Evolutionary conservation across 2,888 invertebrate species (phyloP).

Genomic region (Drosophila paranaensis): DNA sequence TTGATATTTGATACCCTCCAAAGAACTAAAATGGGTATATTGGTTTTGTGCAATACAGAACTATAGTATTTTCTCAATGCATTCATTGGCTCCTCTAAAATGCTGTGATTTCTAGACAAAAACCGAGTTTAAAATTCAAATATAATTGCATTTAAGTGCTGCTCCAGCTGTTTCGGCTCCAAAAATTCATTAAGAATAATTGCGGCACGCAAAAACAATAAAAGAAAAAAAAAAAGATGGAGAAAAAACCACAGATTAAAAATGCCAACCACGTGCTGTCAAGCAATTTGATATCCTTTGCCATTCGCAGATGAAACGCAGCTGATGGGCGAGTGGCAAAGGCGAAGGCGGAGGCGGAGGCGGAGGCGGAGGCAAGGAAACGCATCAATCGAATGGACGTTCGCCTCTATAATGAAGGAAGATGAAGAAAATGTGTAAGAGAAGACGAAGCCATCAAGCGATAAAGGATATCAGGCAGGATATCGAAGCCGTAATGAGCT

Average conservation of each 20-base stretch:
- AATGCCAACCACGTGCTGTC: slow-evolving; percentile 48
- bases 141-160: slow-evolving; percentile 7
- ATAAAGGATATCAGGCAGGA: slow-evolving; percentile 56
- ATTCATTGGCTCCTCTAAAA: not conserved
- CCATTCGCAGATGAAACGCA: slow-evolving; percentile 29
- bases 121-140: not conserved
- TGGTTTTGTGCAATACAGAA: not conserved
- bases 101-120: not conserved
- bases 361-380: slow-evolving; percentile 1
- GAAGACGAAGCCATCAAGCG: slow-evolving; percentile 49
- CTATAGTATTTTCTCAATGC: not conserved
- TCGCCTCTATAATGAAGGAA: slow-evolving; percentile 34
- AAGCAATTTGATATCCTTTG: slow-evolving; percentile 55
- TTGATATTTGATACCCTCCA: not conserved
- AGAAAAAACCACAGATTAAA: slow-evolving; percentile 21
- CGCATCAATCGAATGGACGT: slow-evolving; percentile 50
- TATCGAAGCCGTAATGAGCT: slow-evolving; percentile 55
- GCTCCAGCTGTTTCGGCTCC: slow-evolving; percentile 9
- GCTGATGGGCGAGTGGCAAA: not conserved
- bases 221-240: not conserved
- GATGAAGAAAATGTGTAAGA: slow-evolving; percentile 37
- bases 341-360: not conserved
- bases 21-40: not conserved
- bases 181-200: slow-evolving; percentile 41
- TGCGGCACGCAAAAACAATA: slow-evolving; percentile 14